phyloP scores from a whole-genome alignment of 35 echinoderm and acorn worm genomes.

The Apostichopus japonicus region DNA sequence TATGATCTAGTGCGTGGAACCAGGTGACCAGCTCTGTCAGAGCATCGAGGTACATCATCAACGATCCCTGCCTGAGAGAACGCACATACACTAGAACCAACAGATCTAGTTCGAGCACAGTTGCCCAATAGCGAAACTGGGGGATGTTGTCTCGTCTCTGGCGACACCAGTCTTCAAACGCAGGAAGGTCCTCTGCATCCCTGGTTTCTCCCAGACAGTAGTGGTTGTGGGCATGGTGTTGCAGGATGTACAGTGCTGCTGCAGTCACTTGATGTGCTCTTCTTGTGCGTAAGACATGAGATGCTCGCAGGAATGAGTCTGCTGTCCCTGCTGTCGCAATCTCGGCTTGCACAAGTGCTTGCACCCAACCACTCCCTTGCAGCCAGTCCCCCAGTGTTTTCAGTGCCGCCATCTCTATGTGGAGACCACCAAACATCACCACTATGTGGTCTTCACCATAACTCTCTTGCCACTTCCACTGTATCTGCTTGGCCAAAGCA shows the following conservation, averaged over 20 bases:
- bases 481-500: slow-evolving; percentile 62
- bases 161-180: not conserved
- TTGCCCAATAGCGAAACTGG: slow-evolving; percentile 46
- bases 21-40: slow-evolving; percentile 47
- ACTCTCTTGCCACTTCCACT: slow-evolving; percentile 63
- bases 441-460: slow-evolving; percentile 27
- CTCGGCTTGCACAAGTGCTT: slow-evolving; percentile 4
- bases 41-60: slow-evolving; percentile 54
- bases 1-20: slow-evolving; percentile 62
- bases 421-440: slow-evolving; percentile 44
- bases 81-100: not conserved
- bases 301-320: not conserved
- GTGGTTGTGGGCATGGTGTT: not conserved
- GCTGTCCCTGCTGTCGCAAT: slow-evolving; percentile 33
- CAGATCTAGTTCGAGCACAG: slow-evolving; percentile 12
- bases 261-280: slow-evolving; percentile 1
- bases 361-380: slow-evolving; percentile 28
- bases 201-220: not conserved
- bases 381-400: slow-evolving; percentile 13
- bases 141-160: not conserved
- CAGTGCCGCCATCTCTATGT: slow-evolving; percentile 30
- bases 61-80: not conserved
- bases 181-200: not conserved
- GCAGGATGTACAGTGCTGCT: not conserved
- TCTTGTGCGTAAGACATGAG: not conserved